These are phyloP conservation scores for Karalla daura DNA, from an alignment of 2,797 vertebrate species.

Conservation along the genomic window DNA sequence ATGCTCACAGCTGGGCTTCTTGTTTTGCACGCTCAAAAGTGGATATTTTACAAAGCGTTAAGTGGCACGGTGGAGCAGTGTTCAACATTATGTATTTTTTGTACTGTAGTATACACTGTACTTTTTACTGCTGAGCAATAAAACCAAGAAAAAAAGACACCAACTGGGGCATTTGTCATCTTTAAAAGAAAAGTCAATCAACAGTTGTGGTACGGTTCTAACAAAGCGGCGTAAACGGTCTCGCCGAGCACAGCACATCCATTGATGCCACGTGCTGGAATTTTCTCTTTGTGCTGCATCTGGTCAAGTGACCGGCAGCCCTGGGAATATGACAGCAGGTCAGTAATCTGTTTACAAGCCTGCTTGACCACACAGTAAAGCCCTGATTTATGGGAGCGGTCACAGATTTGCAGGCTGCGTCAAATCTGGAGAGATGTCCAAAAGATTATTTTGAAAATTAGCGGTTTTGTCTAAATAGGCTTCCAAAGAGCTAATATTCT, in stretches of 20 bases:
- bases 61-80: conserved; percentile 77
- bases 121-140: conserved; percentile 90
- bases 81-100: conserved; percentile 83
- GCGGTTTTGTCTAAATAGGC: too few species aligned
- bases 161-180: conserved; percentile 5
- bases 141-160: conserved; percentile 75
- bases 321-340: conserved; percentile 32
- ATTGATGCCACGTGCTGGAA: conserved; percentile 58
- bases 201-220: neutral
- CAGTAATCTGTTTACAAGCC: conserved; percentile 53
- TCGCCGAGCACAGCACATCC: conserved; percentile 65
- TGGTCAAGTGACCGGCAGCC: conserved; percentile 42
- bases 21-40: conserved; percentile 76
- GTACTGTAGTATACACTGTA: conserved; percentile 88
- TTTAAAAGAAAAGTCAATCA: neutral
- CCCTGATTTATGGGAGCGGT: conserved; percentile 12
- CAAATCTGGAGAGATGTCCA: neutral
- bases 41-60: conserved; percentile 75
- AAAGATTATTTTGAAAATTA: neutral
- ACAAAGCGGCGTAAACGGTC: conserved; percentile 38
- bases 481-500: too few species aligned
- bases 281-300: conserved; percentile 68
- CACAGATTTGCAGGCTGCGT: neutral
- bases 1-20: conserved; percentile 73
- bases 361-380: conserved; percentile 17